phyloP scores from a whole-genome alignment of 2,888 invertebrate species.

The Pecten maximus region DNA sequence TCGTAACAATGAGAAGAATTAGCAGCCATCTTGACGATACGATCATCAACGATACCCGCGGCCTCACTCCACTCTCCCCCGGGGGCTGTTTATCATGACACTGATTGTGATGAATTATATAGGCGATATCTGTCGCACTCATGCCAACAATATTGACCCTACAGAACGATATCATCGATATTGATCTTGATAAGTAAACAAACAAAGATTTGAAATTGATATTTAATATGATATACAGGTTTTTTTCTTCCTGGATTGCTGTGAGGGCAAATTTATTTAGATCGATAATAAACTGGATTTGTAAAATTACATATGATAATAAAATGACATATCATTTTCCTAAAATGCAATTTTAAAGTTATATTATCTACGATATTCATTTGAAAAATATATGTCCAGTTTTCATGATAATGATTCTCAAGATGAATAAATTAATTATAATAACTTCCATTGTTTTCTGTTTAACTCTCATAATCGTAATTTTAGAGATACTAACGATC shows the following conservation, averaged over 20 bases:
- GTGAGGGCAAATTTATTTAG: not conserved
- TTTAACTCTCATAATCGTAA: no score
- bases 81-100: not conserved
- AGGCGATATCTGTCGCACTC: not conserved
- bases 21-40: not conserved
- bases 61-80: not conserved
- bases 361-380: no score
- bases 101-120: conserved; percentile 10
- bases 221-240: not conserved
- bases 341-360: no score
- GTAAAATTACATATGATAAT: no score
- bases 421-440: no score
- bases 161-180: not conserved
- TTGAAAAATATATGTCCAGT: no score
- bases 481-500: no score
- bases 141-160: not conserved
- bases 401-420: no score
- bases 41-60: not conserved
- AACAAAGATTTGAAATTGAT: conserved; percentile 27
- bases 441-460: no score
- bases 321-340: no score
- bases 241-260: not conserved
- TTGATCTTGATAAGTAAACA: not conserved
- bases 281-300: not conserved
- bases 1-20: not conserved